Evolutionary conservation across 2,113 vertebrate species (phyloP).

Genomic region (Oryzias woworae): DNA sequence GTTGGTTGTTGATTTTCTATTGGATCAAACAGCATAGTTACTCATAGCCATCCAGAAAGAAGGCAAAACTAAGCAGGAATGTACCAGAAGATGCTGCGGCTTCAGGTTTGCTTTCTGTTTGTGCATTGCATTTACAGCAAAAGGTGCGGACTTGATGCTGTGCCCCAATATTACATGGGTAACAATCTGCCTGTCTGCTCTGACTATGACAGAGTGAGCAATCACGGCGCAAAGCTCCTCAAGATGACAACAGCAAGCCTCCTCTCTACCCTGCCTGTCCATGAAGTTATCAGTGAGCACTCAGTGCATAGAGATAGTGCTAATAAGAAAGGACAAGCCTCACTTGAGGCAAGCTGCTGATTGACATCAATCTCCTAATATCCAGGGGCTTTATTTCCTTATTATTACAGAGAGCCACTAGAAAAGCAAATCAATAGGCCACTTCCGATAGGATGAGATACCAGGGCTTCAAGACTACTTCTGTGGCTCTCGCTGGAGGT

Average conservation of each 20-base stretch:
- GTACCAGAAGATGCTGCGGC: neutral
- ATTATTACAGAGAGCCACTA: conserved; percentile 69
- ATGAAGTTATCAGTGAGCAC: conserved; percentile 71
- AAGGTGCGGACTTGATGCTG: conserved; percentile 19
- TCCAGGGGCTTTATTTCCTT: conserved; percentile 71
- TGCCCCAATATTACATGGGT: conserved; percentile 25
- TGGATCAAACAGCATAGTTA: conserved; percentile 1
- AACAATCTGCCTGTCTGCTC: conserved; percentile 22
- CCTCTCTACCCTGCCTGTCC: conserved; percentile 69
- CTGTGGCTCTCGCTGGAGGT: conserved; percentile 26
- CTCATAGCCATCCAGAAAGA: neutral
- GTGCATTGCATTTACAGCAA: conserved; percentile 18
- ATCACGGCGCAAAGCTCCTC: conserved; percentile 63
- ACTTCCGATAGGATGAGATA: conserved; percentile 55
- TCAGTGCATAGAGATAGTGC: conserved; percentile 60
- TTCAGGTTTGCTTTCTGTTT: neutral
- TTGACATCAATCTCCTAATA: conserved; percentile 75
- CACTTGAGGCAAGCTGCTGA: conserved; percentile 65
- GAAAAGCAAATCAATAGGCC: conserved; percentile 72
- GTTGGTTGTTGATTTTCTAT: neutral
- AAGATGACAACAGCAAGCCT: conserved; percentile 60
- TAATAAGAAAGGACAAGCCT: conserved; percentile 71
- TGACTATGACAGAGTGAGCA: conserved; percentile 55
- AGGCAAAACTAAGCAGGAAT: neutral
- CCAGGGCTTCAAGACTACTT: conserved; percentile 37